A percentile compares a stretch with the other conserved stretches of the same genome.
Conservation (phyloP, 1,140 invertebrate genomes). For the Achatina immaculata region DNA sequence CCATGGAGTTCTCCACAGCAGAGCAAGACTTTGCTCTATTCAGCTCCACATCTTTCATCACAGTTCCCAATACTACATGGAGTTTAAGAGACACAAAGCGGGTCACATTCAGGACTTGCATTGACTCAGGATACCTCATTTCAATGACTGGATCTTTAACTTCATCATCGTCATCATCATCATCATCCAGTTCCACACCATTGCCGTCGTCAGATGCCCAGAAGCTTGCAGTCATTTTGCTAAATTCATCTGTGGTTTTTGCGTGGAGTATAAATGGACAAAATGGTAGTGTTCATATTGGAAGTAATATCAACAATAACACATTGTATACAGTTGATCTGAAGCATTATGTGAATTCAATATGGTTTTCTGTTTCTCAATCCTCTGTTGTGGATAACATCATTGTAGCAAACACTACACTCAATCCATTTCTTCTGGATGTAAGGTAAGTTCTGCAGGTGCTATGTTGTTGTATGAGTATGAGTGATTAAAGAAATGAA, state of each 20-base stretch:
- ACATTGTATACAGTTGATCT: conserved; percentile 37
- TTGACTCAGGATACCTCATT: conserved; percentile 19
- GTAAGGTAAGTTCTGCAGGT: conserved; percentile 11
- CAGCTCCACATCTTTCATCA: conserved; percentile 37
- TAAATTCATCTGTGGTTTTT: conserved; percentile 33
- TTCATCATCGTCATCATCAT: not conserved
- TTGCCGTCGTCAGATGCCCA: not conserved
- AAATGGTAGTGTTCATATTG: not conserved
- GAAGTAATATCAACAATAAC: conserved; percentile 32
- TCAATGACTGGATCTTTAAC: conserved; percentile 12
- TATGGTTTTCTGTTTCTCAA: conserved; percentile 22
- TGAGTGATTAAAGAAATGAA: no score
- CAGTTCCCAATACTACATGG: conserved; percentile 35
- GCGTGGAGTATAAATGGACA: conserved; percentile 29
- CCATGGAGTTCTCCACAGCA: not conserved
- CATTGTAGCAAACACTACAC: conserved; percentile 37
- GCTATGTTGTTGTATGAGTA: not conserved
- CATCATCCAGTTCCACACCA: no score
- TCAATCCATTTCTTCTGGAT: conserved; percentile 29
- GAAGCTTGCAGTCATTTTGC: conserved; percentile 69
- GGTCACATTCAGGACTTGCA: conserved; percentile 39
- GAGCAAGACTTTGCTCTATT: conserved; percentile 35
- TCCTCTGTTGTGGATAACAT: conserved; percentile 1
- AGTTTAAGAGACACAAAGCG: conserved; percentile 19
- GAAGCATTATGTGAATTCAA: not conserved